phyloP scores from a whole-genome alignment of 2,888 invertebrate species.

The Sisyra nigra region DNA sequence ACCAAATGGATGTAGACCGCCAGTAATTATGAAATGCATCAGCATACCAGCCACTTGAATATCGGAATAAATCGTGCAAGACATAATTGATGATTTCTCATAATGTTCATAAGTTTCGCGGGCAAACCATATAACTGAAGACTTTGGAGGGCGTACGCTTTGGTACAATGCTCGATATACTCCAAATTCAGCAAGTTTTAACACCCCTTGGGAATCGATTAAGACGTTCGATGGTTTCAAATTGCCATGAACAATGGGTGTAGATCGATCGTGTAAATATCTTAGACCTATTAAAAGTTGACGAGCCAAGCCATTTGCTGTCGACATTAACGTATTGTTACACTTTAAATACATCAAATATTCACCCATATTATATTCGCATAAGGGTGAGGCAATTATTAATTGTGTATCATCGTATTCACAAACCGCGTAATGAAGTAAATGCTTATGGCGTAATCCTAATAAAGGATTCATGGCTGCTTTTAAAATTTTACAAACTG shows the following conservation, averaged over 20 bases:
- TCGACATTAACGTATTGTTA: neutral
- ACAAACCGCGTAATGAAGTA: slow-evolving; percentile 21
- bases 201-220: slow-evolving; percentile 22
- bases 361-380: slow-evolving; percentile 25
- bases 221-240: slow-evolving; percentile 29
- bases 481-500: slow-evolving; percentile 16
- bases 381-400: slow-evolving; percentile 23
- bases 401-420: slow-evolving; percentile 18
- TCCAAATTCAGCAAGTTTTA: slow-evolving; percentile 28
- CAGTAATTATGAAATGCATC: slow-evolving; percentile 25
- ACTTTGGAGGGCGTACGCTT: slow-evolving; percentile 20
- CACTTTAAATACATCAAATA: slow-evolving; percentile 18
- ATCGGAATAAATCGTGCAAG: slow-evolving; percentile 23
- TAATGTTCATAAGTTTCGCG: slow-evolving; percentile 22
- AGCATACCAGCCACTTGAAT: slow-evolving; percentile 26
- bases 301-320: slow-evolving; percentile 1
- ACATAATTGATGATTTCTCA: slow-evolving; percentile 16
- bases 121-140: slow-evolving; percentile 27
- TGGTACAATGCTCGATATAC: slow-evolving; percentile 22
- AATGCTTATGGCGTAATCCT: slow-evolving; percentile 18
- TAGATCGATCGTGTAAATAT: slow-evolving; percentile 22
- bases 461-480: slow-evolving; percentile 19
- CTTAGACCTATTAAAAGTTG: slow-evolving; percentile 18
- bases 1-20: slow-evolving; percentile 27
- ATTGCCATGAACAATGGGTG: slow-evolving; percentile 27